Conservation (phyloP, 2,888 invertebrate genomes). For the Drosophila bunnanda region DNA sequence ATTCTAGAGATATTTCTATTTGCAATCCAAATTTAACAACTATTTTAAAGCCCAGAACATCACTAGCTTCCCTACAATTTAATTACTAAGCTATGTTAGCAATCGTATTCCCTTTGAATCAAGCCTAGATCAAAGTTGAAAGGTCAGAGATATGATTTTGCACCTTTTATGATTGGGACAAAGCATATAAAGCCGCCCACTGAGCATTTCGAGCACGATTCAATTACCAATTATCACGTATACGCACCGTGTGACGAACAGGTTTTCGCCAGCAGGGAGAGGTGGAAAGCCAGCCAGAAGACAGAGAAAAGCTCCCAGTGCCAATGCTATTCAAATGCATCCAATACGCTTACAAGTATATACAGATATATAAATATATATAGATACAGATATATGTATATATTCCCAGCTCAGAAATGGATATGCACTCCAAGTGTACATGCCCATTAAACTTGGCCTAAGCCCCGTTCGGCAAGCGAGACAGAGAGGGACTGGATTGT, state of each 20-base stretch:
- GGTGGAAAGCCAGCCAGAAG: conserved; percentile 23
- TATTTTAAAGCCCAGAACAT: not conserved
- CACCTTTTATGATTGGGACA: not conserved
- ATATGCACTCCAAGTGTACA: conserved; percentile 30
- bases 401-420: conserved; percentile 21
- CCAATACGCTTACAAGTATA: not conserved
- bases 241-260: conserved; percentile 40
- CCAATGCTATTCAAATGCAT: conserved; percentile 25
- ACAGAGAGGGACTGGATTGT: conserved; percentile 27
- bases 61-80: not conserved
- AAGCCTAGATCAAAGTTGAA: not conserved
- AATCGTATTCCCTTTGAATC: not conserved
- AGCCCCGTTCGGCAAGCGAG: conserved; percentile 30
- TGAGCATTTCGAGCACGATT: conserved; percentile 2
- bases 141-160: conserved; percentile 6
- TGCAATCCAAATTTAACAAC: too few relatives aligned
- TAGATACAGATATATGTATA: not conserved
- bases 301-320: conserved; percentile 22
- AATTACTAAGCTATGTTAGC: not conserved
- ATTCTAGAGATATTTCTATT: too few relatives aligned
- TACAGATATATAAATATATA: not conserved
- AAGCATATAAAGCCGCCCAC: conserved; percentile 2
- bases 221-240: conserved; percentile 45
- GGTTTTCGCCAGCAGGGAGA: conserved; percentile 9
- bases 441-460: conserved; percentile 68